Evolutionary conservation across 2,888 invertebrate genomes (phyloP).

Genomic region (Agapostemon virescens): DNA sequence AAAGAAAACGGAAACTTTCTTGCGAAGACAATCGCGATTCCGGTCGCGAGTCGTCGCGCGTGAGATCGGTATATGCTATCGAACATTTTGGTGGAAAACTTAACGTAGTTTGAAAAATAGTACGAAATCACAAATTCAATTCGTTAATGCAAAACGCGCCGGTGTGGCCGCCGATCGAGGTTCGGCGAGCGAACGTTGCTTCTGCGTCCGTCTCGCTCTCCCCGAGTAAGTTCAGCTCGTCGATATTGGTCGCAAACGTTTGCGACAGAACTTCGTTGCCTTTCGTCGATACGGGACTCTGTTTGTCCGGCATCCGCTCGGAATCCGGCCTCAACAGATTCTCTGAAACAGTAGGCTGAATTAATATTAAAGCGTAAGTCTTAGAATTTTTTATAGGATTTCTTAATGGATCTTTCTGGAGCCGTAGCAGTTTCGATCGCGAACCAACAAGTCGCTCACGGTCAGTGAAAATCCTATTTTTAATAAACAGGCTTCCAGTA

Average conservation of each 20-base stretch:
- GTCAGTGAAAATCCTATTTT: too few species aligned
- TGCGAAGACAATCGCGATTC: neutral
- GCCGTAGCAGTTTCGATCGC: too few species aligned
- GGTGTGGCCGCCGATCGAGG: conserved; percentile 32
- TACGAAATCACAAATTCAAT: conserved; percentile 66
- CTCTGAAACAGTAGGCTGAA: conserved; percentile 54
- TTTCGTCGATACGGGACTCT: neutral
- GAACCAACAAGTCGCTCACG: too few species aligned
- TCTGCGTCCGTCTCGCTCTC: conserved; percentile 56
- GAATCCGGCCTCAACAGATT: conserved; percentile 59
- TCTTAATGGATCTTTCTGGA: neutral
- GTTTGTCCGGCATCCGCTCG: neutral
- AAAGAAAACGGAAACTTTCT: neutral
- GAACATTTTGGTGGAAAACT: neutral
- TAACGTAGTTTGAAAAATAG: conserved; percentile 19
- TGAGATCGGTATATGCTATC: conserved; percentile 17
- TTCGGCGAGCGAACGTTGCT: conserved; percentile 38
- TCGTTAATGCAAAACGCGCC: conserved; percentile 69
- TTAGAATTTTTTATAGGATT: too few species aligned
- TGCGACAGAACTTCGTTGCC: conserved; percentile 25
- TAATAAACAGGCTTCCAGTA: neutral
- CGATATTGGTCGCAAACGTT: conserved; percentile 67
- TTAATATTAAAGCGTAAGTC: neutral
- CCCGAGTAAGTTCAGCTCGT: conserved; percentile 72
- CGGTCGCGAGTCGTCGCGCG: neutral